Conservation (phyloP, 2,888 invertebrate genomes). For the Archaeoteleia sp. region DNA sequence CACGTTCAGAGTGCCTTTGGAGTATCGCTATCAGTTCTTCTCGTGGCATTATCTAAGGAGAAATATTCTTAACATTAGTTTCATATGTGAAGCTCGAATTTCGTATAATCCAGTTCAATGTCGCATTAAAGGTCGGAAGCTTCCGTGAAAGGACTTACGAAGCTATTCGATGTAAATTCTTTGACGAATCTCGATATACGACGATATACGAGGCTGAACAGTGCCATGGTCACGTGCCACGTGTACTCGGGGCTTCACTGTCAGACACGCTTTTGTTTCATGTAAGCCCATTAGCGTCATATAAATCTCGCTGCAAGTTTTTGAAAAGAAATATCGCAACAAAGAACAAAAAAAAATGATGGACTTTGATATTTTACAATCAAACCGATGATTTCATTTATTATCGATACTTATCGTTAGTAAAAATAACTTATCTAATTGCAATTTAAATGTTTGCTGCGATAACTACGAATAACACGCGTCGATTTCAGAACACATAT, state of each 20-base stretch:
- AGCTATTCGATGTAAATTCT: constrained; percentile 43
- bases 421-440: too few species aligned
- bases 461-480: too few species aligned
- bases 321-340: constrained; percentile 11
- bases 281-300: constrained; percentile 34
- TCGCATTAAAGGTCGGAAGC: constrained; percentile 23
- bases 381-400: too few species aligned
- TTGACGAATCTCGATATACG: constrained; percentile 24
- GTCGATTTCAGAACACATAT: too few species aligned
- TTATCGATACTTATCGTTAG: too few species aligned
- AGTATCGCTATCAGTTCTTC: too few species aligned
- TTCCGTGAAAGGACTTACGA: constrained; percentile 28
- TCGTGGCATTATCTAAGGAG: too few species aligned
- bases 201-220: constrained; percentile 34
- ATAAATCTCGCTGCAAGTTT: constrained; percentile 20
- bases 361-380: too few species aligned
- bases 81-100: constrained; percentile 1
- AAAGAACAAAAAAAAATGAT: not conserved
- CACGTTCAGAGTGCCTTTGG: too few species aligned
- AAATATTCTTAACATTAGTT: too few species aligned
- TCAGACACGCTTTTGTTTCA: constrained; percentile 41
- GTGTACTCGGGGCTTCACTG: constrained; percentile 42
- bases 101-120: constrained; percentile 24
- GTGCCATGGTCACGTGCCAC: constrained; percentile 50
- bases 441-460: too few species aligned